Percentiles rank a stretch among this genome's conserved stretches.
Conservation (phyloP, 1,140 invertebrate genomes). For the Ips nitidus region DNA sequence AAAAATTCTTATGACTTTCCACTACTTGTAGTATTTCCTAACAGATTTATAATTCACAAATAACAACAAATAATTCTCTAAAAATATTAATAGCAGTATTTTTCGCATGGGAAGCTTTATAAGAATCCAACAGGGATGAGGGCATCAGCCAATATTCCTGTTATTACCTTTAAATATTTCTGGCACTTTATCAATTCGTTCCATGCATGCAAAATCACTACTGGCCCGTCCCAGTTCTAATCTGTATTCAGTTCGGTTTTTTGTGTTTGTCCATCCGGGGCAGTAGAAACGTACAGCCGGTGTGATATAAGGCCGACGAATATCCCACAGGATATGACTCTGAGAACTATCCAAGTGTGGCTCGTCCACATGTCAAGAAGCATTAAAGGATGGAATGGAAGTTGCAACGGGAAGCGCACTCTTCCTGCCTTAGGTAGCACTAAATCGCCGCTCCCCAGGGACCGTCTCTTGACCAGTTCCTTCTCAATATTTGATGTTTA, state of each 20-base stretch:
- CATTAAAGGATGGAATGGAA: conserved; percentile 50
- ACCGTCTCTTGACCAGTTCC: conserved; percentile 40
- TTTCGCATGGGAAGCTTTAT: too few relatives aligned
- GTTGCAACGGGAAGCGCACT: conserved; percentile 45
- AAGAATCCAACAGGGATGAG: too few relatives aligned
- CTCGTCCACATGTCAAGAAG: conserved; percentile 49
- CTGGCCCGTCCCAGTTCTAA: conserved; percentile 30
- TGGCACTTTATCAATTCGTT: conserved; percentile 42
- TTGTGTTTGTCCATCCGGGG: conserved; percentile 34
- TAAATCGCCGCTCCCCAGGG: conserved; percentile 39
- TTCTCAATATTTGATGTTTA: conserved; percentile 48
- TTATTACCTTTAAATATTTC: conserved; percentile 33
- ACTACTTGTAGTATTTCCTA: too few relatives aligned
- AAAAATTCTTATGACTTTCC: too few relatives aligned
- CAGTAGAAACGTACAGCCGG: conserved; percentile 34
- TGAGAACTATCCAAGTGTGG: conserved; percentile 37
- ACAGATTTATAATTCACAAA: too few relatives aligned
- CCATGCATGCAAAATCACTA: conserved; percentile 43
- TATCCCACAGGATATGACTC: conserved; percentile 47
- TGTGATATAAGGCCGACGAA: conserved; percentile 47
- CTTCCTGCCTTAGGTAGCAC: conserved; percentile 46
- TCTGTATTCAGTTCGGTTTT: conserved; percentile 40
- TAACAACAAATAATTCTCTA: too few relatives aligned
- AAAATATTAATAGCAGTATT: too few relatives aligned
- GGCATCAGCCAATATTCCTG: too few relatives aligned